Conservation (phyloP, 2,113 vertebrate genomes). For the Phyllopteryx taeniolatus region DNA sequence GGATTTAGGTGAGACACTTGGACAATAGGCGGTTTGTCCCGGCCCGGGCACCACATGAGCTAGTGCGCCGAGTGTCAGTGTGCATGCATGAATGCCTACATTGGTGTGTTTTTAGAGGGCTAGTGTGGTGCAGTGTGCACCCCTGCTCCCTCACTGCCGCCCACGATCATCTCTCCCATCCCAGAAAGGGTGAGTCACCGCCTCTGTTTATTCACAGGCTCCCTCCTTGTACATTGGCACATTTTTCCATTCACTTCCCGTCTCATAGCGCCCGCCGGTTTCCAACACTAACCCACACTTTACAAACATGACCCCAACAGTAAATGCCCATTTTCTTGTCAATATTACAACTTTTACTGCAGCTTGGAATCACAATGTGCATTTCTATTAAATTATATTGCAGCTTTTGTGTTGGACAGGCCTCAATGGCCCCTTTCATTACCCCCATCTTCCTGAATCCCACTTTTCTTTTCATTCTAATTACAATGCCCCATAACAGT, state of each 20-base stretch:
- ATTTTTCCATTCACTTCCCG: conserved; percentile 63
- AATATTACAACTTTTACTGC: conserved; percentile 13
- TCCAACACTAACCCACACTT: conserved; percentile 17
- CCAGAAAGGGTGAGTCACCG: conserved; percentile 70
- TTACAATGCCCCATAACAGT: neutral
- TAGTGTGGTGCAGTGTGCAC: conserved; percentile 28
- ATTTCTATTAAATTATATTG: conserved; percentile 29
- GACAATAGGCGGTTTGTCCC: conserved; percentile 64
- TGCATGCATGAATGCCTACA: conserved; percentile 51
- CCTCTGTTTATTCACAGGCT: conserved; percentile 69
- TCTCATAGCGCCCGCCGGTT: conserved; percentile 7
- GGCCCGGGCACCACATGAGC: conserved; percentile 43
- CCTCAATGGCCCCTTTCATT: conserved; percentile 2
- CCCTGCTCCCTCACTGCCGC: conserved; percentile 46
- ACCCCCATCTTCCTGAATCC: neutral
- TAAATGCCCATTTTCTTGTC: neutral
- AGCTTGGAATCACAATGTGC: conserved; percentile 30
- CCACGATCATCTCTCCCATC: conserved; percentile 58
- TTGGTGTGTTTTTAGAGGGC: conserved; percentile 45
- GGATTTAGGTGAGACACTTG: conserved; percentile 46
- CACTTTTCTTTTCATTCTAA: neutral
- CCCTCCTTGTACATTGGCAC: conserved; percentile 56
- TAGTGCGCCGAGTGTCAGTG: conserved; percentile 17
- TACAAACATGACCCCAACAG: conserved; percentile 3
- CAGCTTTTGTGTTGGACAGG: conserved; percentile 15